Conservation (phyloP, 2,888 invertebrate species). For the Alentia gelatinosa region DNA sequence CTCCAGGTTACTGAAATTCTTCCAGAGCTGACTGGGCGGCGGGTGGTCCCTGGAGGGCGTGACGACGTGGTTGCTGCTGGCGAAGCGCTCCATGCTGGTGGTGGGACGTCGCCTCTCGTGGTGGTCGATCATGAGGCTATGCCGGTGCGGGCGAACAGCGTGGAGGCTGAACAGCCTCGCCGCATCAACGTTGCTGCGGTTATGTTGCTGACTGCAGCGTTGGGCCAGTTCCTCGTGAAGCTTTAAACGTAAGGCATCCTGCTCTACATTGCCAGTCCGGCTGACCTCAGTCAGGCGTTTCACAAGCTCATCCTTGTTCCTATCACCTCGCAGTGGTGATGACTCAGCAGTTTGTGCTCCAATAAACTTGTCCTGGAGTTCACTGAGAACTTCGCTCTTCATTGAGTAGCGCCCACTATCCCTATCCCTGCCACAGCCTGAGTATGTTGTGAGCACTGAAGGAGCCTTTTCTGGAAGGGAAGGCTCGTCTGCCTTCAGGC, state of each 20-base stretch:
- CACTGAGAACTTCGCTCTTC: constrained; percentile 15
- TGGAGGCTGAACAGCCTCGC: background rate
- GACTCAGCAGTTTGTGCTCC: background rate
- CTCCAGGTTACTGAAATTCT: background rate
- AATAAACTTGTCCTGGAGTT: background rate
- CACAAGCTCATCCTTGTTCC: background rate
- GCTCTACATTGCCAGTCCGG: background rate
- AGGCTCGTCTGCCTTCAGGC: background rate
- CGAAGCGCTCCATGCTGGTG: constrained; percentile 43
- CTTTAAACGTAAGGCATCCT: background rate
- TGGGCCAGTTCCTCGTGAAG: background rate
- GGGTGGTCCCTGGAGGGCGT: no score
- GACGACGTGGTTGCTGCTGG: background rate
- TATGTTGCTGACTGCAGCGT: background rate
- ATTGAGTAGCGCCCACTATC: constrained; percentile 38
- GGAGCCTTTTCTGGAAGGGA: background rate
- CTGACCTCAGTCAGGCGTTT: background rate
- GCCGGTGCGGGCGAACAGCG: background rate
- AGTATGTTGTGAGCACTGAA: background rate
- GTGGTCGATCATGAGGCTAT: constrained; percentile 31
- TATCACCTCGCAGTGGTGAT: background rate
- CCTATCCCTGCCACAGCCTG: background rate
- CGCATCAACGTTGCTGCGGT: background rate
- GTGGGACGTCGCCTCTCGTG: background rate
- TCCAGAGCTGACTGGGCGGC: background rate